Evolutionary conservation across 2,888 invertebrate genomes (phyloP).

Genomic region (Scelioninae gen. 1): DNA sequence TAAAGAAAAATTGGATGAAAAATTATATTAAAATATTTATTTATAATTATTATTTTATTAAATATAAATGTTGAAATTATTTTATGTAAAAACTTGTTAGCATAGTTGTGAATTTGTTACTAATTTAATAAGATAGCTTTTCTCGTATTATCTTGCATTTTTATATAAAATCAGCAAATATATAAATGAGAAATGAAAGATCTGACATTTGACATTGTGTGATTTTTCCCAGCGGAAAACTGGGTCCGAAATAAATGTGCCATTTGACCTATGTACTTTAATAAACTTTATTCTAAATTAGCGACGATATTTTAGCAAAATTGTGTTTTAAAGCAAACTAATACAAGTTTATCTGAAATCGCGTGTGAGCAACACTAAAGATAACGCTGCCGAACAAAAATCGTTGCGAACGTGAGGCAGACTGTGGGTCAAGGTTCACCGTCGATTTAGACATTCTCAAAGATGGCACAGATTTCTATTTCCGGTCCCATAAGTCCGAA

Average conservation of each 20-base stretch:
- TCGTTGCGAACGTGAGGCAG: constrained; percentile 25
- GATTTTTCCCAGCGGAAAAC: no score
- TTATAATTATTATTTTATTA: background rate
- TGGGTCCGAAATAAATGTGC: constrained; percentile 18
- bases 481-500: constrained; percentile 5
- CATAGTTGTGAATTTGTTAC: no score
- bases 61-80: background rate
- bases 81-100: no score
- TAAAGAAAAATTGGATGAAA: no score
- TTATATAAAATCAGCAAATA: no score
- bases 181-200: background rate
- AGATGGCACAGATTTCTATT: constrained; percentile 9
- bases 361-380: constrained; percentile 41
- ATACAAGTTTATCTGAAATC: constrained; percentile 43
- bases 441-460: constrained; percentile 40
- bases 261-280: constrained; percentile 45
- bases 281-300: constrained; percentile 39
- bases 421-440: constrained; percentile 48
- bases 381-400: constrained; percentile 39
- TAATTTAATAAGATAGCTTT: no score
- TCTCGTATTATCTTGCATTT: no score
- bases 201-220: no score
- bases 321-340: constrained; percentile 40
- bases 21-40: background rate
- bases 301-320: constrained; percentile 37